phyloP scores from a whole-genome alignment of 2,797 vertebrate genomes.

The Betta splendens region DNA sequence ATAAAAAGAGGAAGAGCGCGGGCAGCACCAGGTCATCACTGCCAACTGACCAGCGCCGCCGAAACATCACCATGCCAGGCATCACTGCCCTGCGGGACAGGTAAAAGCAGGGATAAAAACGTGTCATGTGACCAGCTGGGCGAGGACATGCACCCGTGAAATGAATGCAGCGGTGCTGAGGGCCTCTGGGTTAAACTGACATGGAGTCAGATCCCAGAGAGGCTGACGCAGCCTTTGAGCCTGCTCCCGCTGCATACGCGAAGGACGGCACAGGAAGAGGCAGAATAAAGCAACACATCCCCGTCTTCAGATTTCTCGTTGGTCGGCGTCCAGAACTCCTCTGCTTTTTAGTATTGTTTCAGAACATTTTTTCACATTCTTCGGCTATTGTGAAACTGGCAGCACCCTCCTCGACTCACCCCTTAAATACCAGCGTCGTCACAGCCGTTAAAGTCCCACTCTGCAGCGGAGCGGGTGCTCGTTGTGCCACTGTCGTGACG shows the following conservation, averaged over 20 bases:
- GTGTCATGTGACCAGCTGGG: constrained; percentile 41
- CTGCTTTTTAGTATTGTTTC: constrained; percentile 38
- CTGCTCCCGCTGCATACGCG: constrained; percentile 25
- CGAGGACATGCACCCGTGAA: constrained; percentile 49
- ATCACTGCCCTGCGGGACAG: constrained; percentile 85
- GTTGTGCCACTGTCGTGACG: constrained; percentile 6
- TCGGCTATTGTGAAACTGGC: constrained; percentile 26
- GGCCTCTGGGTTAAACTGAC: too few species aligned
- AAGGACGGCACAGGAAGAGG: too few species aligned
- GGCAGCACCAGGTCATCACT: constrained; percentile 99
- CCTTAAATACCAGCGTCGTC: constrained; percentile 41
- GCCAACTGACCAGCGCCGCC: constrained; percentile 99
- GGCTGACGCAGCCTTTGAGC: constrained; percentile 47
- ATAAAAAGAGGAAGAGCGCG: constrained; percentile 96
- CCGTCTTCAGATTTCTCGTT: constrained; percentile 17
- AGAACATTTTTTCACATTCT: constrained; percentile 27
- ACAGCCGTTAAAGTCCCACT: constrained; percentile 34
- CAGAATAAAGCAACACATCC: constrained; percentile 18
- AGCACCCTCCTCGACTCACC: constrained; percentile 22
- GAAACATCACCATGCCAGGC: constrained; percentile 99
- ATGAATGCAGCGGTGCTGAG: too few species aligned
- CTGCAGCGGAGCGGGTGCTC: constrained; percentile 13
- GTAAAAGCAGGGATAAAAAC: not conserved
- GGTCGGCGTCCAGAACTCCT: constrained; percentile 34
- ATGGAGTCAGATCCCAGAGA: too few species aligned